Conservation (phyloP, 2,888 invertebrate genomes). For the Drosophila greeni region DNA sequence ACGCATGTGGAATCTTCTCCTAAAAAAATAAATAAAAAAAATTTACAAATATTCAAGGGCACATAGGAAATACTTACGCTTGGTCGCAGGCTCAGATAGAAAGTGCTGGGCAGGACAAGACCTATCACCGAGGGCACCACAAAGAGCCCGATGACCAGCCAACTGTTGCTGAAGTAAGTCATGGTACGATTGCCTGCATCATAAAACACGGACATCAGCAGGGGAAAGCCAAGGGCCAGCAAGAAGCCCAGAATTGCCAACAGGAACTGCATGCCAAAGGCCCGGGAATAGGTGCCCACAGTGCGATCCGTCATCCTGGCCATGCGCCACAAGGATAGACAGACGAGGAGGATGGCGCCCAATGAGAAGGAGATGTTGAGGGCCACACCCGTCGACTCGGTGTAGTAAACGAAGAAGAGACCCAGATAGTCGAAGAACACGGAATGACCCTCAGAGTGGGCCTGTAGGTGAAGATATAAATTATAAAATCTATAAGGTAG, state of each 20-base stretch:
- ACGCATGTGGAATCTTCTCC: conserved; percentile 65
- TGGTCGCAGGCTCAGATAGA: conserved; percentile 67
- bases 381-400: conserved; percentile 78
- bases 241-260: conserved; percentile 71
- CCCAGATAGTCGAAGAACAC: conserved; percentile 88
- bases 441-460: conserved; percentile 77
- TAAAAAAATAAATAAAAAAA: conserved; percentile 15
- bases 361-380: conserved; percentile 76
- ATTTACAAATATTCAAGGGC: neutral
- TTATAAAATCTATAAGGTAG: accelerated
- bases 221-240: conserved; percentile 71
- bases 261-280: conserved; percentile 62
- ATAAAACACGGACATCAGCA: conserved; percentile 76
- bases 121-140: conserved; percentile 75
- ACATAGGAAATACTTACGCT: conserved; percentile 52
- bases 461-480: conserved; percentile 62
- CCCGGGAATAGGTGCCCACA: conserved; percentile 44
- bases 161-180: conserved; percentile 82
- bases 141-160: conserved; percentile 79
- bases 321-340: conserved; percentile 69
- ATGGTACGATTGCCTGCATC: conserved; percentile 79
- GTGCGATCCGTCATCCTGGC: conserved; percentile 50
- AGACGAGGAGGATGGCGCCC: conserved; percentile 72
- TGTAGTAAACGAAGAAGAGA: conserved; percentile 83
- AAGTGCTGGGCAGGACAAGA: conserved; percentile 64